Percentiles rank a stretch among this genome's conserved stretches.
These are phyloP conservation scores for Channa argus DNA, from an alignment of 2,113 vertebrate genomes.

Conservation along the genomic window DNA sequence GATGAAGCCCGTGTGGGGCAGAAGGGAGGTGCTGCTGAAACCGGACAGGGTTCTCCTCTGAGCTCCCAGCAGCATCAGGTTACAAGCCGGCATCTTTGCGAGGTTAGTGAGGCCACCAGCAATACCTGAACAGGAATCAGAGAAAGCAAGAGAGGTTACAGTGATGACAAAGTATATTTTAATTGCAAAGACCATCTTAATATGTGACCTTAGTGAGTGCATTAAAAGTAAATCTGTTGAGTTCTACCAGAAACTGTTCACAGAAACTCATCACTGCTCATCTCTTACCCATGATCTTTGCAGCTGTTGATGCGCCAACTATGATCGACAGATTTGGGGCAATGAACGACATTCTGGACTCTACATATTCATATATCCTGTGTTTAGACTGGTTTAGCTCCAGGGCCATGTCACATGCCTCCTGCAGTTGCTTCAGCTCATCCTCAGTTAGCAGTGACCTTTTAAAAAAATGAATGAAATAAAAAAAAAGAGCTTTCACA, in stretches of 20 bases:
- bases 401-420: conserved; percentile 93
- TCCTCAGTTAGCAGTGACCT: conserved; percentile 86
- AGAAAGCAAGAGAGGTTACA: neutral
- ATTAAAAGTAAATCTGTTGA: too few relatives aligned
- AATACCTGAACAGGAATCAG: conserved; percentile 79
- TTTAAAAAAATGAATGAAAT: conserved; percentile 32
- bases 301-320: conserved; percentile 91
- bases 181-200: neutral
- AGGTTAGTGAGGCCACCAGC: conserved; percentile 92
- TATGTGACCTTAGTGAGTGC: neutral
- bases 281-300: conserved; percentile 92
- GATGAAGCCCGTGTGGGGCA: conserved; percentile 93
- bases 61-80: conserved; percentile 92
- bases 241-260: too few relatives aligned
- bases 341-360: conserved; percentile 94
- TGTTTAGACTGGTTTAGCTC: conserved; percentile 93
- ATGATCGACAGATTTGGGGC: conserved; percentile 94
- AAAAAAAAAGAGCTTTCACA: neutral
- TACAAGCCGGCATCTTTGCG: conserved; percentile 95
- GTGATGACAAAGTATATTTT: neutral
- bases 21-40: conserved; percentile 91
- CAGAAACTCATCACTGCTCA: too few relatives aligned
- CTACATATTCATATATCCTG: conserved; percentile 93
- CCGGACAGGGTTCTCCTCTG: conserved; percentile 90
- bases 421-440: conserved; percentile 90